Conservation (phyloP, 2,113 vertebrate species). For the Pseudorhombus dupliciocellatus region DNA sequence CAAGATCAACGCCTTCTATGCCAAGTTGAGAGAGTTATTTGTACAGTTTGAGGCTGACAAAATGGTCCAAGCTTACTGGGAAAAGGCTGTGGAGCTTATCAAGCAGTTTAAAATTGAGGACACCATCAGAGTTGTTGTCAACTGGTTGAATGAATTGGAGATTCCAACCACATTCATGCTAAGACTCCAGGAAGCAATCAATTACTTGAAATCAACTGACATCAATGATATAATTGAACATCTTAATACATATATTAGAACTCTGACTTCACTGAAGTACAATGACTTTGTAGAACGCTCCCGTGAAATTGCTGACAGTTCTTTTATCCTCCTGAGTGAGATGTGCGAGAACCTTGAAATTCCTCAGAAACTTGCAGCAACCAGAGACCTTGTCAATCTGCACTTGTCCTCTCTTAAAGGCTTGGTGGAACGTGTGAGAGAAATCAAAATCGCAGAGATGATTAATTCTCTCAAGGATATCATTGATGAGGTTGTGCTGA, state of each 20-base stretch:
- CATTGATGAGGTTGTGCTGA: constrained; percentile 70
- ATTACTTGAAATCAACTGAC: constrained; percentile 81
- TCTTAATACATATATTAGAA: constrained; percentile 82
- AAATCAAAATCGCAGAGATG: constrained; percentile 79
- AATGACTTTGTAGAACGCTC: constrained; percentile 82
- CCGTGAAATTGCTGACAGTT: constrained; percentile 76
- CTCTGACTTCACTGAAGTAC: constrained; percentile 86
- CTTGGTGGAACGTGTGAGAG: constrained; percentile 74
- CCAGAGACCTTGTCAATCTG: constrained; percentile 77
- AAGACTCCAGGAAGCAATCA: constrained; percentile 70
- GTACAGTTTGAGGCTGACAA: constrained; percentile 82
- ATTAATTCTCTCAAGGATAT: constrained; percentile 79
- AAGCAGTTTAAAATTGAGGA: constrained; percentile 84
- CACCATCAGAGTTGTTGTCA: constrained; percentile 73
- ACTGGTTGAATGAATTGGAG: constrained; percentile 75
- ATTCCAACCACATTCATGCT: constrained; percentile 71
- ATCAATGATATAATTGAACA: constrained; percentile 81
- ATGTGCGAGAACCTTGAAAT: constrained; percentile 73
- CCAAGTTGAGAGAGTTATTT: constrained; percentile 77
- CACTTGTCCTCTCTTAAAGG: constrained; percentile 58
- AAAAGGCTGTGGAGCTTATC: constrained; percentile 82
- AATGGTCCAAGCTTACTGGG: constrained; percentile 80
- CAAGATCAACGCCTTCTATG: constrained; percentile 78
- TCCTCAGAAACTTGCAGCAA: constrained; percentile 83
- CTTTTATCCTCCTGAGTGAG: too few relatives aligned